phyloP scores from a whole-genome alignment of 2,113 vertebrate genomes.

The Oryzias javanicus region DNA sequence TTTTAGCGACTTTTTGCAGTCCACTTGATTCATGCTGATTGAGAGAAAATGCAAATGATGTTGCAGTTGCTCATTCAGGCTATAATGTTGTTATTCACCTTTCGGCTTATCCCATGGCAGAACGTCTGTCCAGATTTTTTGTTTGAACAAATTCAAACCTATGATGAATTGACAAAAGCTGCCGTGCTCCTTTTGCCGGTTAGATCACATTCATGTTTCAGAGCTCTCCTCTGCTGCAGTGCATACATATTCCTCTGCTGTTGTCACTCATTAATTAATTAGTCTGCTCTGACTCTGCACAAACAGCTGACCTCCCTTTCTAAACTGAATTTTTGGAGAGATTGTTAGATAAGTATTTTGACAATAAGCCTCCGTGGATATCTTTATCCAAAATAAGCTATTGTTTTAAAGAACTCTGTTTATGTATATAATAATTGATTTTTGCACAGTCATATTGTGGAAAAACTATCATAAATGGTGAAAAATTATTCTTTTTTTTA shows the following conservation, averaged over 20 bases:
- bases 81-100: no score
- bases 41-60: no score
- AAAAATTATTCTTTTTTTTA: neutral
- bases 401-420: slow-evolving; percentile 5
- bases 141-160: slow-evolving; percentile 1
- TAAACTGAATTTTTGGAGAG: slow-evolving; percentile 13
- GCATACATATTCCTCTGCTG: slow-evolving; percentile 27
- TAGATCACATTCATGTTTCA: slow-evolving; percentile 6
- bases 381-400: slow-evolving; percentile 21
- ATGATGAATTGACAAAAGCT: slow-evolving; percentile 3
- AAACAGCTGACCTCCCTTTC: slow-evolving; percentile 24
- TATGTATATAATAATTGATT: slow-evolving; percentile 7
- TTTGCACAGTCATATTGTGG: no score
- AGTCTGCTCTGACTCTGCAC: slow-evolving; percentile 53
- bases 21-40: no score
- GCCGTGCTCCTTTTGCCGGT: neutral
- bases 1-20: no score
- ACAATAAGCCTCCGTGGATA: slow-evolving; percentile 30
- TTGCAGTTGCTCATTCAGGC: no score
- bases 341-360: slow-evolving; percentile 31
- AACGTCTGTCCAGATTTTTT: neutral
- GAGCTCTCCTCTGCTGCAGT: slow-evolving; percentile 7
- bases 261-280: slow-evolving; percentile 60
- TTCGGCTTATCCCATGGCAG: neutral
- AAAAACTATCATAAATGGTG: no score